phyloP scores from a whole-genome alignment of 2,113 vertebrate species.

The Phoenicopterus ruber region DNA sequence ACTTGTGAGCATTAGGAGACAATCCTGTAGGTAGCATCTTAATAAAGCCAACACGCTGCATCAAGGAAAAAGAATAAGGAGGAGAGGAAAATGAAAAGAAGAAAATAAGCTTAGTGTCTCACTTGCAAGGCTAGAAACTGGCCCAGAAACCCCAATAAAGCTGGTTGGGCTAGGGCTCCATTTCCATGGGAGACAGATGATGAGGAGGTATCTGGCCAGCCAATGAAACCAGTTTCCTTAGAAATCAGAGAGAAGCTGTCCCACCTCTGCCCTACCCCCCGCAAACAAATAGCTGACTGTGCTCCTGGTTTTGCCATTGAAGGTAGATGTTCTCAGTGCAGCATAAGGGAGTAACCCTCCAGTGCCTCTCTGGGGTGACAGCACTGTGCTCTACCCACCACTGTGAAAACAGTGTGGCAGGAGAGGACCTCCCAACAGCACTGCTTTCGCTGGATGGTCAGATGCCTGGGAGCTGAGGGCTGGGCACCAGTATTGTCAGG shows the following conservation, averaged over 20 bases:
- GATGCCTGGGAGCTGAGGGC: background rate
- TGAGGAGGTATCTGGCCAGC: background rate
- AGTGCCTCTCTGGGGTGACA: background rate
- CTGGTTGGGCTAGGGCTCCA: background rate
- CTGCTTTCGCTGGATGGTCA: fast-evolving
- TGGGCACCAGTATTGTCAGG: background rate
- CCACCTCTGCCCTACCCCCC: background rate
- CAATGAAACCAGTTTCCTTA: background rate
- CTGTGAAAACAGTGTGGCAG: background rate
- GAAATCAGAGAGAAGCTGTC: background rate
- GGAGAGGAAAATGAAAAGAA: background rate
- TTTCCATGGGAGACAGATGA: background rate
- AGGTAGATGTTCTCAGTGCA: background rate
- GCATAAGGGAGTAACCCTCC: background rate
- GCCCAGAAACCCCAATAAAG: background rate
- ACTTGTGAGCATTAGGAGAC: slow-evolving; percentile 2
- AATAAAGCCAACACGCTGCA: background rate
- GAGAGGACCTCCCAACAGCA: background rate
- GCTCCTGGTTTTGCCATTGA: background rate
- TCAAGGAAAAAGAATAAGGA: background rate
- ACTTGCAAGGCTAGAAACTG: background rate
- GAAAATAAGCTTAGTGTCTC: background rate
- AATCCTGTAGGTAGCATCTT: slow-evolving; percentile 17
- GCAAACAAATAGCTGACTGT: background rate
- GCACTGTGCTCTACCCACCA: background rate